Percentiles rank a stretch among this genome's conserved stretches.
phyloP scores from a whole-genome alignment of 2,797 vertebrate species.

The Lutjanus argentimaculatus region DNA sequence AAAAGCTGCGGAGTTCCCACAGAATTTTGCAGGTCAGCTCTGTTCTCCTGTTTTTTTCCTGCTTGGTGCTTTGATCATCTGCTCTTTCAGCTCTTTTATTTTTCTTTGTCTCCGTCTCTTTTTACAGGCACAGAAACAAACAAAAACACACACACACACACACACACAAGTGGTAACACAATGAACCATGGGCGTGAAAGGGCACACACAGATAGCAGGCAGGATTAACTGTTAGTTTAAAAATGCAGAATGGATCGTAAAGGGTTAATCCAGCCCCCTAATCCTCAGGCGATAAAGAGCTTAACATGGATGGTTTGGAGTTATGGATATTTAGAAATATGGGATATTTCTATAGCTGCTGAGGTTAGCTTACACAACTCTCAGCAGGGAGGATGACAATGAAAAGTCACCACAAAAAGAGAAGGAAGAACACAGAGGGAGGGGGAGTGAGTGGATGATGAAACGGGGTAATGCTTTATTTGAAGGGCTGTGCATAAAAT shows the following conservation, averaged over 20 bases:
- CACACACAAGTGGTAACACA: constrained; percentile 22
- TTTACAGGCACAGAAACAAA: constrained; percentile 1
- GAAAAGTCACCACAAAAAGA: constrained; percentile 45
- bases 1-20: constrained; percentile 45
- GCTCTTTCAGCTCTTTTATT: constrained; percentile 16
- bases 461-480: neutral
- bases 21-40: constrained; percentile 18
- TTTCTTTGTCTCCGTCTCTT: constrained; percentile 2
- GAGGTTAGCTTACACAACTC: constrained; percentile 53
- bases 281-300: constrained; percentile 74
- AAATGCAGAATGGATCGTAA: constrained; percentile 50
- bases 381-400: constrained; percentile 44
- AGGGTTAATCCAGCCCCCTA: constrained; percentile 70
- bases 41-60: neutral
- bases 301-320: constrained; percentile 65
- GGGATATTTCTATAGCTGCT: constrained; percentile 60
- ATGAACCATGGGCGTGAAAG: constrained; percentile 39
- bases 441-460: neutral
- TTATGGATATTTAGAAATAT: constrained; percentile 75
- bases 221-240: constrained; percentile 61
- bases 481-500: too few relatives aligned
- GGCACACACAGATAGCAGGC: constrained; percentile 35
- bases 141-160: too few relatives aligned
- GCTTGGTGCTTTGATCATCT: constrained; percentile 3
- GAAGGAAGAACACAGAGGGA: constrained; percentile 20